Conservation (phyloP, 1,140 invertebrate species). For the Hestina assimilis region DNA sequence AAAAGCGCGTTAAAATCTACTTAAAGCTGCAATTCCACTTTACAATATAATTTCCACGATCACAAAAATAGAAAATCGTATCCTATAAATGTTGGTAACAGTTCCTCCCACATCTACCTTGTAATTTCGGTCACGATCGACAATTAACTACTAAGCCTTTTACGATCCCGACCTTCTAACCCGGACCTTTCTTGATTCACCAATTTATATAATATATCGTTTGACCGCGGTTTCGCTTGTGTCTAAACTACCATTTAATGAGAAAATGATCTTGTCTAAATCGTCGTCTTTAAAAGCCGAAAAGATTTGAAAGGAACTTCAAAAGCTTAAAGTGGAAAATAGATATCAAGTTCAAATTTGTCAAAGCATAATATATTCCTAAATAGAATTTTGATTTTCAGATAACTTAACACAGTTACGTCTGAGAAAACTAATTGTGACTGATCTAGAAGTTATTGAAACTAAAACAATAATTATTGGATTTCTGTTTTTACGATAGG, state of each 20-base stretch:
- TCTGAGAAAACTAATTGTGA: no score
- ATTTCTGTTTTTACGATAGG: no score
- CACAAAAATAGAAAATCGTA: not conserved
- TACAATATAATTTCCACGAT: not conserved
- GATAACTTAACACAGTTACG: no score
- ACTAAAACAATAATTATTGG: no score
- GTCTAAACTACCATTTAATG: not conserved
- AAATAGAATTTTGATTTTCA: no score
- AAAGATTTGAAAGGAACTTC: no score
- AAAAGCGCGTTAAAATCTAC: not conserved
- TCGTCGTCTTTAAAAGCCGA: no score
- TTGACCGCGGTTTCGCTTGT: not conserved
- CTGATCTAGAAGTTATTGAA: no score
- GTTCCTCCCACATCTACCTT: slow-evolving; percentile 10
- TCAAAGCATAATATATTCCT: no score
- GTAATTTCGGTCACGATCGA: slow-evolving; percentile 29
- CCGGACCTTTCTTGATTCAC: slow-evolving; percentile 17
- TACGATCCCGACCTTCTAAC: slow-evolving; percentile 18
- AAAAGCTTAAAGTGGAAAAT: no score
- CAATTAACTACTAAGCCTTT: slow-evolving; percentile 34
- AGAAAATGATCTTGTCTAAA: not conserved
- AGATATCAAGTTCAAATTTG: no score
- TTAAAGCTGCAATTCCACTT: not conserved
- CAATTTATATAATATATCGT: slow-evolving; percentile 9
- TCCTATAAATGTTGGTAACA: not conserved